Evolutionary conservation across 2,113 vertebrate species (phyloP).

Genomic region (Phaethon lepturus): DNA sequence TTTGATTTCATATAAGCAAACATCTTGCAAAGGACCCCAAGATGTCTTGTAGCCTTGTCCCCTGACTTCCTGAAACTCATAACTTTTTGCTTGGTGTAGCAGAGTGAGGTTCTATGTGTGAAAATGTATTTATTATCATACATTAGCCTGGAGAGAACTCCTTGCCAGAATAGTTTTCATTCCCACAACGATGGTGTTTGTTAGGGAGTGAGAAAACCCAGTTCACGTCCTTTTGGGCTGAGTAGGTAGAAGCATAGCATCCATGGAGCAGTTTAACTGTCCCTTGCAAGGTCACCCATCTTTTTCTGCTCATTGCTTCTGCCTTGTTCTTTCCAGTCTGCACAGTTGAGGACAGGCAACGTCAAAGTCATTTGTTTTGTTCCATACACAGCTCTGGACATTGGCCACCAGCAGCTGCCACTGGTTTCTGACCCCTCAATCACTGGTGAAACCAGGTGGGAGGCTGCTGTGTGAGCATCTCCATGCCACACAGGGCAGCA

Average conservation of each 20-base stretch:
- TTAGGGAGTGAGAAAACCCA: not conserved
- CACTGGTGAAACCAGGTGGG: not conserved
- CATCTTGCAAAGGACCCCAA: not conserved
- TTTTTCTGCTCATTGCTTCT: not conserved
- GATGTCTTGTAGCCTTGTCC: not conserved
- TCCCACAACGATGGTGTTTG: not conserved
- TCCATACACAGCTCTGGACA: not conserved
- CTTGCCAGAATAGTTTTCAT: not conserved
- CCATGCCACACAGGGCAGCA: fast-evolving
- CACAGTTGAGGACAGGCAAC: not conserved
- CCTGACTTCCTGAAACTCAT: not conserved
- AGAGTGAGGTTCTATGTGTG: not conserved
- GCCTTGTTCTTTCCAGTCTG: not conserved
- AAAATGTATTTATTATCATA: not conserved
- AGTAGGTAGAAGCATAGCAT: not conserved
- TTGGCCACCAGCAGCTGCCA: fast-evolving
- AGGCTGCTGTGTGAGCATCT: not conserved
- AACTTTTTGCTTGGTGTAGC: not conserved
- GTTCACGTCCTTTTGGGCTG: not conserved
- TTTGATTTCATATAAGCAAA: not conserved
- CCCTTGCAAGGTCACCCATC: not conserved
- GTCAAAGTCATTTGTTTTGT: not conserved
- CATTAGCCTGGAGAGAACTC: not conserved
- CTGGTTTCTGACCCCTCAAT: not conserved
- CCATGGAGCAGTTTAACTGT: not conserved